Base-by-base conservation (phyloP, 2,888 invertebrate species). In the Polydrusus pterygomalis region DNA sequence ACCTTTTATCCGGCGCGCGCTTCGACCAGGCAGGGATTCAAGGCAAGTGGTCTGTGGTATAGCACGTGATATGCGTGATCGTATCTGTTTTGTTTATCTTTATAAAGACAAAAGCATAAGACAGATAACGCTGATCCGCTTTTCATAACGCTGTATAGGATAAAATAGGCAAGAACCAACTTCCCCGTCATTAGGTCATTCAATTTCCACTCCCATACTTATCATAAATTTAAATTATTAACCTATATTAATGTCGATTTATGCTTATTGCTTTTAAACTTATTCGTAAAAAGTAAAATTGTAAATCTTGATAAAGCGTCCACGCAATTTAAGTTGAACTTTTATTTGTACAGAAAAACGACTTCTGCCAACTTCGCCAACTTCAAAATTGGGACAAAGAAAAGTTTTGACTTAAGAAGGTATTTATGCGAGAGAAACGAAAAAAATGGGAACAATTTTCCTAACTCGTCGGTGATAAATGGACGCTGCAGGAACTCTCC, bases 381-480 rank as follows among this genome's bases (percentile, higher is more conserved):
- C 47, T 64, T 30, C n/a, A 64, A 47, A 64, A 49, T 49, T 64
- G 64, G 64, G 64, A 47, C 45, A 64, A 47, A 47, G 30, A 30
- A 63, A 63, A 63, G 64, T 64, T 64, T 47, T 47, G 25, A 34
- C 47, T 64, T 64, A 45, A 49, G 47, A 47, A 64, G 49, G 49
- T 64, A 64, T 64, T 64, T 64, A 64, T 64, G 30, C 45, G 49
- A 49, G 20, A 49, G 47, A 60, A 60, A 17, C 17, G 47, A 51
- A 65, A 68, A 67, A 70, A 70, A 70, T 60, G 60, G 34, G 60
- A 60, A 70, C 54, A 70, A 70, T 70, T 70, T 70, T 54, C 70
- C 47, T 58, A 58, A 38, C 47, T 43, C 34, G 34, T 51, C 47
- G 63, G 51, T 62, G 63, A 71, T 71, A 45, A 63, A 71, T 71